Evolutionary conservation across 2,888 invertebrate species (phyloP).

Genomic region (Cenopis cana): DNA sequence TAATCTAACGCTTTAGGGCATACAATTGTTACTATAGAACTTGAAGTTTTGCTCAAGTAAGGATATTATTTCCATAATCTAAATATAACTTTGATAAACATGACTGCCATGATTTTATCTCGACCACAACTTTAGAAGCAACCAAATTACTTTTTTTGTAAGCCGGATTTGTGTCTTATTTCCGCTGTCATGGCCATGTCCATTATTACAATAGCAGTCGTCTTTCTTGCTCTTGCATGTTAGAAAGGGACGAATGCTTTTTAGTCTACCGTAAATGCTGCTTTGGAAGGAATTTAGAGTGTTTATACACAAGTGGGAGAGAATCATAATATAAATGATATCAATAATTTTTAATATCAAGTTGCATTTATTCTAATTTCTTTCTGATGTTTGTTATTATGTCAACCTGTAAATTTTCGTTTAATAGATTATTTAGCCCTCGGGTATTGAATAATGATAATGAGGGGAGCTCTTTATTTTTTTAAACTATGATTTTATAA

Average conservation of each 20-base stretch:
- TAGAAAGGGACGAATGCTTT: neutral
- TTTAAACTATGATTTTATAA: neutral
- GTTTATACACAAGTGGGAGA: neutral
- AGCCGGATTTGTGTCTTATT: neutral
- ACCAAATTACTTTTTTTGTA: neutral
- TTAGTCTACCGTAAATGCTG: neutral
- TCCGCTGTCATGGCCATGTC: neutral
- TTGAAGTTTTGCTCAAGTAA: neutral
- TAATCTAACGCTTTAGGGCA: neutral
- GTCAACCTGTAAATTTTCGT: neutral
- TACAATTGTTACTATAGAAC: neutral
- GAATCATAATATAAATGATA: neutral
- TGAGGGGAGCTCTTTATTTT: neutral
- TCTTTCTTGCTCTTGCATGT: neutral
- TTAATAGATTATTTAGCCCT: neutral
- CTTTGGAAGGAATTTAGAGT: neutral
- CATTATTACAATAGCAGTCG: neutral
- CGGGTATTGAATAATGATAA: neutral
- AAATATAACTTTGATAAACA: slow-evolving; percentile 2
- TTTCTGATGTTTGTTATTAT: neutral
- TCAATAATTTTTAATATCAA: neutral
- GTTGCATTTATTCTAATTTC: neutral
- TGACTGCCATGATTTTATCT: neutral
- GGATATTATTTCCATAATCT: neutral
- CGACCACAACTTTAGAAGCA: neutral